These are phyloP conservation scores for Muscina levida DNA, from an alignment of 2,888 invertebrate species.

Conservation along the genomic window DNA sequence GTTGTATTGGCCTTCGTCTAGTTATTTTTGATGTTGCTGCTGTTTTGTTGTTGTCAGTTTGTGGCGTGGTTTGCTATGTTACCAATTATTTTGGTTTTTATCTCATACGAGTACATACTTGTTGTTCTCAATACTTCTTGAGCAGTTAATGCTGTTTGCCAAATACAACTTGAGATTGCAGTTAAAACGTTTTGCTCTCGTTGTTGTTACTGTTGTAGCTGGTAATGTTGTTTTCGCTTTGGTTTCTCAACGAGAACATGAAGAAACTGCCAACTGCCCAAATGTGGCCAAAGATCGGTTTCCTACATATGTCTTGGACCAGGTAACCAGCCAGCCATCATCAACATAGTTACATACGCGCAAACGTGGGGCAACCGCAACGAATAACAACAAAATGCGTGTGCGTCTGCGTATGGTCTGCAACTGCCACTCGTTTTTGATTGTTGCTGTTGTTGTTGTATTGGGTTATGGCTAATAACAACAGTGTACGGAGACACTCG, in stretches of 20 bases:
- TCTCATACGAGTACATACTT: too few species aligned
- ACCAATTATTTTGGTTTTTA: conserved; percentile 38
- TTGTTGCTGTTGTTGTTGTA: too few species aligned
- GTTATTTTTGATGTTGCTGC: conserved; percentile 7
- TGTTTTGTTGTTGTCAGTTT: too few species aligned
- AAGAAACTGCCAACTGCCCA: conserved; percentile 7
- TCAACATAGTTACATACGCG: too few species aligned
- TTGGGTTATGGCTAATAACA: background rate
- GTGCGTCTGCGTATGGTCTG: conserved; percentile 61
- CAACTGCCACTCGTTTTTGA: conserved; percentile 38
- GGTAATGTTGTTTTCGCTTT: background rate
- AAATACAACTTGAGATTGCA: background rate
- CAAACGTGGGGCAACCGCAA: background rate
- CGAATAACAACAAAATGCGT: conserved; percentile 50
- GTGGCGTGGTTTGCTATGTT: conserved; percentile 18
- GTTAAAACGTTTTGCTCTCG: background rate
- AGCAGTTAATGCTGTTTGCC: conserved; percentile 11
- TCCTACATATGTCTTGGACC: conserved; percentile 1
- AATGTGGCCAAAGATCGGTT: conserved; percentile 31
- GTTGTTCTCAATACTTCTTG: background rate
- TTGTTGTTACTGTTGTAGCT: background rate
- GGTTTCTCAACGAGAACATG: conserved; percentile 14
- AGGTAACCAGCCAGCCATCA: too few species aligned
- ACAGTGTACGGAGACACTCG: background rate
- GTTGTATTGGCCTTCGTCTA: conserved; percentile 35